Conservation (phyloP, 1,140 invertebrate species). For the Copidosoma floridanum region DNA sequence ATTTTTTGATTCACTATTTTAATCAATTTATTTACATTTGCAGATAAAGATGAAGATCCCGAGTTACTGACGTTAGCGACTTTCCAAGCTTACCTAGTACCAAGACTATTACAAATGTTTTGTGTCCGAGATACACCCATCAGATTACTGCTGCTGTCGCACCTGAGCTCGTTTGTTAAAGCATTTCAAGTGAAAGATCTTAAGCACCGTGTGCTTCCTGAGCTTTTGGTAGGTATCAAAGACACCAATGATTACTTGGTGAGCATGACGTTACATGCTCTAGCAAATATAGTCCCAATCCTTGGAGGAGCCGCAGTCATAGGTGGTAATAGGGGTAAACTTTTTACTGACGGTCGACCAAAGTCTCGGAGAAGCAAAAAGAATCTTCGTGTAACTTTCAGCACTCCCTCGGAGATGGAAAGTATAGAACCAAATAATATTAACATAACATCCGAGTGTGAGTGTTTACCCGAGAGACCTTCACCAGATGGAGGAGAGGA, state of each 20-base stretch:
- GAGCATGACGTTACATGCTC: constrained; percentile 70
- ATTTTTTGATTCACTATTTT: no score
- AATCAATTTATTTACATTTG: constrained; percentile 25
- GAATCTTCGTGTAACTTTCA: constrained; percentile 26
- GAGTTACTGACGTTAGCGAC: constrained; percentile 63
- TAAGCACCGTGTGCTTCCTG: constrained; percentile 68
- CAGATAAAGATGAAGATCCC: constrained; percentile 53
- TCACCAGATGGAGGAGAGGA: constrained; percentile 81
- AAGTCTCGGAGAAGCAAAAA: constrained; percentile 45
- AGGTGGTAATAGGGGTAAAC: constrained; percentile 72
- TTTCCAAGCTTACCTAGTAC: constrained; percentile 70
- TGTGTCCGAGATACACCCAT: constrained; percentile 75
- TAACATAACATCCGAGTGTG: background rate
- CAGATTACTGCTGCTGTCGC: constrained; percentile 66
- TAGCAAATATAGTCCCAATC: constrained; percentile 80
- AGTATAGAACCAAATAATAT: no score
- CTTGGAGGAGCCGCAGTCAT: constrained; percentile 77
- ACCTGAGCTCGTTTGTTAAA: constrained; percentile 70
- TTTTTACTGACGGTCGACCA: constrained; percentile 81
- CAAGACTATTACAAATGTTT: constrained; percentile 74
- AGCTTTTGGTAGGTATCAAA: constrained; percentile 79
- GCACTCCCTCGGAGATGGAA: constrained; percentile 2
- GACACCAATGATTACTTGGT: constrained; percentile 80
- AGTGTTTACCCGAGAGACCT: constrained; percentile 65
- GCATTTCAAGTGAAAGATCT: constrained; percentile 71